Conservation (phyloP, 2,797 vertebrate species). For the Coregonus ussuriensis region DNA sequence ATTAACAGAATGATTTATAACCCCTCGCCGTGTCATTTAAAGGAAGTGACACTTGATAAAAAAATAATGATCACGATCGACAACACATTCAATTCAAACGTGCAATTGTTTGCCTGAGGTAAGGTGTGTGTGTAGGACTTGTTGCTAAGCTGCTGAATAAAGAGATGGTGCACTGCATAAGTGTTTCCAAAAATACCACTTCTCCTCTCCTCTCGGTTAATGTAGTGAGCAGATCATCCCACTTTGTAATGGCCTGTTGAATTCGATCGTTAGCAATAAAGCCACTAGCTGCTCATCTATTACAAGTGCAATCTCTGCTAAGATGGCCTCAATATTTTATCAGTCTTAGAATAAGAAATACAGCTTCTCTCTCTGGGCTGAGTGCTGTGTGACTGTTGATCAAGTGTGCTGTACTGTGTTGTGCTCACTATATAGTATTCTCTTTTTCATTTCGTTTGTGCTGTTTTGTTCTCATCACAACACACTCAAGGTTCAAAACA, state of each 20-base stretch:
- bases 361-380: neutral
- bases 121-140: constrained; percentile 33
- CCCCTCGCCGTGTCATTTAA: neutral
- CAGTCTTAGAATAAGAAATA: constrained; percentile 18
- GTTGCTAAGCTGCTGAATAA: constrained; percentile 58
- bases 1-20: neutral
- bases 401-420: no score
- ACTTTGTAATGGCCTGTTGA: constrained; percentile 32
- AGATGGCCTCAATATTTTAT: constrained; percentile 35
- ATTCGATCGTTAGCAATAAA: constrained; percentile 48
- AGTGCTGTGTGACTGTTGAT: no score
- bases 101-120: neutral
- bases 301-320: constrained; percentile 9
- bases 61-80: neutral
- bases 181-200: constrained; percentile 55
- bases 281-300: constrained; percentile 27
- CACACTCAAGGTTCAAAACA: neutral
- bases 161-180: constrained; percentile 31
- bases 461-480: neutral
- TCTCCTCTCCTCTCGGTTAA: neutral
- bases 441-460: neutral
- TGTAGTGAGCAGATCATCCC: constrained; percentile 22
- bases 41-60: neutral
- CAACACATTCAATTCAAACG: neutral
- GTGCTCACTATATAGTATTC: neutral